Evolutionary conservation across 2,888 invertebrate genomes (phyloP).

Genomic region (Microplitis manilae): DNA sequence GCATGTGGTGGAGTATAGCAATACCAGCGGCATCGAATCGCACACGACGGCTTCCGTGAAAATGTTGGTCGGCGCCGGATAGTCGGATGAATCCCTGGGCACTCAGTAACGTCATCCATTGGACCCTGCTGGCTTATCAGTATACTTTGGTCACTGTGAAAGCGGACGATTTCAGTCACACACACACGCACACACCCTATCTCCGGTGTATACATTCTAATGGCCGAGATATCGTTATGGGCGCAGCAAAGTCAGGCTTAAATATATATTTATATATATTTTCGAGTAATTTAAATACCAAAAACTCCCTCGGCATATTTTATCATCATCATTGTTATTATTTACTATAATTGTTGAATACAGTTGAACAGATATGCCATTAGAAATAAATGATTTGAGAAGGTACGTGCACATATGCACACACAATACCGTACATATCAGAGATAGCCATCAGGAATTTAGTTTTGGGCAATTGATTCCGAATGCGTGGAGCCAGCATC

Average conservation of each 20-base stretch:
- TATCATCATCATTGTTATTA: too few species aligned
- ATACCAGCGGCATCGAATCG: constrained; percentile 37
- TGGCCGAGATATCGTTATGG: not conserved
- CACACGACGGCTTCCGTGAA: constrained; percentile 55
- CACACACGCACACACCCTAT: not conserved
- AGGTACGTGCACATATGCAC: not conserved
- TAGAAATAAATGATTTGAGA: not conserved
- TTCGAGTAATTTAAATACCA: too few species aligned
- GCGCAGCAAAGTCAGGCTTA: too few species aligned
- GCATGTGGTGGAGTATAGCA: constrained; percentile 51
- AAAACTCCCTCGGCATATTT: too few species aligned
- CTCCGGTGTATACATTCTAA: not conserved
- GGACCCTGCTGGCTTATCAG: constrained; percentile 29
- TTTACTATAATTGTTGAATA: too few species aligned
- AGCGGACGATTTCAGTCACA: constrained; percentile 9
- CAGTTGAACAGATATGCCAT: not conserved
- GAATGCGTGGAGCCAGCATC: not conserved
- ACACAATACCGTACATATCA: not conserved
- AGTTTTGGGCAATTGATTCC: constrained; percentile 15
- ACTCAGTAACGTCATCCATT: constrained; percentile 31
- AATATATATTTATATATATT: too few species aligned
- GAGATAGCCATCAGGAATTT: not conserved
- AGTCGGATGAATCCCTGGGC: constrained; percentile 38
- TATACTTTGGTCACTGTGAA: constrained; percentile 22
- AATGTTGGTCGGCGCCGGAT: constrained; percentile 40